Conservation (phyloP, 2,797 vertebrate genomes). For the Octomys mimax region DNA sequence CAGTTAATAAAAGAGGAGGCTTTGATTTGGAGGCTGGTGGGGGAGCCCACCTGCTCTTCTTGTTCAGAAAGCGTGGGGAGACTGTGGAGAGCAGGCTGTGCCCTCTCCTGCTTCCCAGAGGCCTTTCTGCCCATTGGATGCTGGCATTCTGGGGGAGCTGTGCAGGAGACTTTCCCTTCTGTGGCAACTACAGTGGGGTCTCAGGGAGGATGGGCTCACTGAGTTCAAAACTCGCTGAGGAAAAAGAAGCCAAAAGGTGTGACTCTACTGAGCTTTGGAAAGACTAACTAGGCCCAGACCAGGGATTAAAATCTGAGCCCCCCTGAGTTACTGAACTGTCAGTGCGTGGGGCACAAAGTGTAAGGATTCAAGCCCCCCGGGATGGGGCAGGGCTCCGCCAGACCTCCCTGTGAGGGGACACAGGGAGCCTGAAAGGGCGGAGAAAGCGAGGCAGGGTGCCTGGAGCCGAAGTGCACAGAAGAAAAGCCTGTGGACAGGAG, state of each 20-base stretch:
- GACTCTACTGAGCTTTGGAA: neutral
- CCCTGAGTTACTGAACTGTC: neutral
- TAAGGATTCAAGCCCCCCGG: neutral
- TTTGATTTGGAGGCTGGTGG: no score
- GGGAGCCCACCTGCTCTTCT: neutral
- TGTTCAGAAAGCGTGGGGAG: neutral
- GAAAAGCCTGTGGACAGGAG: neutral
- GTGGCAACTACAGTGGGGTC: neutral
- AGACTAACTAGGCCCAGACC: neutral
- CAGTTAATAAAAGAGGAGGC: neutral
- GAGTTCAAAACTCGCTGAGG: neutral
- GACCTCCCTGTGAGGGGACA: neutral
- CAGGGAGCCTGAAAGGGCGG: fast-evolving
- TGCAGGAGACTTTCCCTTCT: no score
- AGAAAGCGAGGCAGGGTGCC: neutral
- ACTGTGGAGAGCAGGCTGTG: neutral
- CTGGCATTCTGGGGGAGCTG: fast-evolving
- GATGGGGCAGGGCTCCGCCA: fast-evolving
- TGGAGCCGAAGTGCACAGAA: fast-evolving
- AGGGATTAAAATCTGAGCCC: neutral
- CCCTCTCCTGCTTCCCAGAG: neutral
- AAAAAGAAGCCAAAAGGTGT: neutral
- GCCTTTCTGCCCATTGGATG: fast-evolving
- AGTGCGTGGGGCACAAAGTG: neutral
- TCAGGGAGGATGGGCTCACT: neutral